These are phyloP conservation scores for Formica aserva DNA, from an alignment of 2,888 invertebrate genomes.

Conservation along the genomic window DNA sequence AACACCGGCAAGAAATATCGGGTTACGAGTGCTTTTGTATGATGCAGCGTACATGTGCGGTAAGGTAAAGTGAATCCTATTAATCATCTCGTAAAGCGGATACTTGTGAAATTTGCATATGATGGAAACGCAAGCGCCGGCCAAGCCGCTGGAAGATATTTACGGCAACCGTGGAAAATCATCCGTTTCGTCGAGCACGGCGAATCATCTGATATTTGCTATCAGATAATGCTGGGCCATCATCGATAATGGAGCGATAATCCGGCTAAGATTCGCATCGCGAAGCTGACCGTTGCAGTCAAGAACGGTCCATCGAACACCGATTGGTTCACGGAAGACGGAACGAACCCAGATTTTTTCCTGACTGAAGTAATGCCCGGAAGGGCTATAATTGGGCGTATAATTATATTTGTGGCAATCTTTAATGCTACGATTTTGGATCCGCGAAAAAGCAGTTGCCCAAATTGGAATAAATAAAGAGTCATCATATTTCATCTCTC, in stretches of 20 bases:
- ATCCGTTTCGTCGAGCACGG: slow-evolving; percentile 22
- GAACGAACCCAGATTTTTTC: slow-evolving; percentile 5
- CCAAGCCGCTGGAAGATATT: not conserved
- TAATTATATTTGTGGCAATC: not conserved
- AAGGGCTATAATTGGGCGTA: slow-evolving; percentile 19
- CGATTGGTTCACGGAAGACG: slow-evolving; percentile 22
- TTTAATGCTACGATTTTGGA: not conserved
- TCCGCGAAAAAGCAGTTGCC: not conserved
- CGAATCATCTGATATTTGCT: slow-evolving; percentile 58
- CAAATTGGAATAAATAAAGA: not conserved
- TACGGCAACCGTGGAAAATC: slow-evolving; percentile 6
- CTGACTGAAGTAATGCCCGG: slow-evolving; percentile 16
- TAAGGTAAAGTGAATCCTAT: slow-evolving; percentile 25
- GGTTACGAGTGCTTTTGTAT: not conserved
- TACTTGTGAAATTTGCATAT: slow-evolving; percentile 29
- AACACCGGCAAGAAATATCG: not conserved
- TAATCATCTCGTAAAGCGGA: slow-evolving; percentile 14
- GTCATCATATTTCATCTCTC: slow-evolving; percentile 5
- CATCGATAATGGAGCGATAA: slow-evolving; percentile 22
- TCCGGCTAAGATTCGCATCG: slow-evolving; percentile 11
- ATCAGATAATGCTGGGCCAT: slow-evolving; percentile 67
- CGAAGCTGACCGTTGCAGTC: slow-evolving; percentile 28
- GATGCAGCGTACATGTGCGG: slow-evolving; percentile 19
- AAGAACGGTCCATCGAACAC: slow-evolving; percentile 25
- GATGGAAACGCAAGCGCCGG: slow-evolving; percentile 52